These are phyloP conservation scores for Antennarius striatus DNA, from an alignment of 2,113 vertebrate species.

Conservation along the genomic window DNA sequence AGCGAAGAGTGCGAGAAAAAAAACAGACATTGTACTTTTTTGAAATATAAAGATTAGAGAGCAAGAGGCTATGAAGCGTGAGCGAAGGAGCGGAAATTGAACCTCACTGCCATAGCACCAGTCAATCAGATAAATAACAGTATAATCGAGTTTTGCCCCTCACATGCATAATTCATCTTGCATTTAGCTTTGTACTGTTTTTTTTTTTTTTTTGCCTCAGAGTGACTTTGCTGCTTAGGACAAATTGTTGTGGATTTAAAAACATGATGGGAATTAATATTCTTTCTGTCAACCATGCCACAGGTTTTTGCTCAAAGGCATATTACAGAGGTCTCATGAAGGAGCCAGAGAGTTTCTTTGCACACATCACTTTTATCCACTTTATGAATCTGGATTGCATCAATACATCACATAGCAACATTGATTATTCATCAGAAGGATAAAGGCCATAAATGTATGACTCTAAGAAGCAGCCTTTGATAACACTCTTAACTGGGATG, in stretches of 20 bases:
- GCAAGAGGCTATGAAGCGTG: conserved; percentile 76
- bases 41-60: conserved; percentile 77
- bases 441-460: conserved; percentile 32
- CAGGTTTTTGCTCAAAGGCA: conserved; percentile 46
- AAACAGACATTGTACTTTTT: conserved; percentile 48
- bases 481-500: neutral
- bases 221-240: conserved; percentile 69
- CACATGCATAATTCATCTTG: conserved; percentile 80
- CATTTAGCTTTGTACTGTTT: conserved; percentile 61
- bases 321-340: conserved; percentile 32
- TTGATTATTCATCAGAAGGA: conserved; percentile 36
- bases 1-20: neutral
- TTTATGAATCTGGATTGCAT: conserved; percentile 47
- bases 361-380: conserved; percentile 33
- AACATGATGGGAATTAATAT: conserved; percentile 62
- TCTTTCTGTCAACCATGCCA: conserved; percentile 41
- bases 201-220: conserved; percentile 17
- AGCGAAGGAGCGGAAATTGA: conserved; percentile 75
- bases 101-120: conserved; percentile 71
- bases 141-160: conserved; percentile 75
- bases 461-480: conserved; percentile 8
- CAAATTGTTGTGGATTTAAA: conserved; percentile 72
- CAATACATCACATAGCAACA: conserved; percentile 37
- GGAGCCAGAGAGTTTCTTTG: conserved; percentile 24
- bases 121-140: conserved; percentile 82